Conservation (phyloP, 2,113 vertebrate genomes). For the Leucosticte australis region DNA sequence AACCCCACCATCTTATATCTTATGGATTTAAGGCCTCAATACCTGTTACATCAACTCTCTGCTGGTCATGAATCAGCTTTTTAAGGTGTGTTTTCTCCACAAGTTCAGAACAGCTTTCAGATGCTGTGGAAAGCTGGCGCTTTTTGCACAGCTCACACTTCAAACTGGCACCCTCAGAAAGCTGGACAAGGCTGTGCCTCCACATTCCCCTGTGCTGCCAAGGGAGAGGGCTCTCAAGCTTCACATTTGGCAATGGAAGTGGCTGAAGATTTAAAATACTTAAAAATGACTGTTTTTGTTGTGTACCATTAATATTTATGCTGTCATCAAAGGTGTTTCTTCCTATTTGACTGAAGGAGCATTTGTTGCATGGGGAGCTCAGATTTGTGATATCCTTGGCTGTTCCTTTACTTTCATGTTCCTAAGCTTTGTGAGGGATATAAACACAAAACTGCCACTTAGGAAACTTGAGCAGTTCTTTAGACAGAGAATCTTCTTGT, state of each 20-base stretch:
- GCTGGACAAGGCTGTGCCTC: neutral
- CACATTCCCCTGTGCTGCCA: neutral
- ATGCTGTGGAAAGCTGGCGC: neutral
- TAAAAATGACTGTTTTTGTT: neutral
- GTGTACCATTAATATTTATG: neutral
- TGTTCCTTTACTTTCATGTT: neutral
- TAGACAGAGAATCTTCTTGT: neutral
- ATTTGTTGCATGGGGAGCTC: neutral
- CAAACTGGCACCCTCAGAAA: neutral
- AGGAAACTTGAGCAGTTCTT: neutral
- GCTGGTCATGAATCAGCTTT: neutral
- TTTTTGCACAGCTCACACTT: neutral
- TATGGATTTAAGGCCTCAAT: neutral
- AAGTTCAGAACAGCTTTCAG: neutral
- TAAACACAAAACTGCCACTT: neutral
- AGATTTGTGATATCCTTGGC: neutral
- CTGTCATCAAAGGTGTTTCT: neutral
- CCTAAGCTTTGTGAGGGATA: neutral
- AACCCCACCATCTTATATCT: neutral
- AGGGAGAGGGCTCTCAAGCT: neutral
- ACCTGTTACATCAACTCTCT: neutral
- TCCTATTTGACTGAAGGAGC: neutral
- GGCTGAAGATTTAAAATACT: neutral
- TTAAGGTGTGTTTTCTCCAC: neutral
- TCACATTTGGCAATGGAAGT: neutral